A percentile compares a stretch with the other conserved stretches of the same genome.
Evolutionary conservation across 1,140 invertebrate species (phyloP).

Genomic region (Phenacoccus solenopsis): DNA sequence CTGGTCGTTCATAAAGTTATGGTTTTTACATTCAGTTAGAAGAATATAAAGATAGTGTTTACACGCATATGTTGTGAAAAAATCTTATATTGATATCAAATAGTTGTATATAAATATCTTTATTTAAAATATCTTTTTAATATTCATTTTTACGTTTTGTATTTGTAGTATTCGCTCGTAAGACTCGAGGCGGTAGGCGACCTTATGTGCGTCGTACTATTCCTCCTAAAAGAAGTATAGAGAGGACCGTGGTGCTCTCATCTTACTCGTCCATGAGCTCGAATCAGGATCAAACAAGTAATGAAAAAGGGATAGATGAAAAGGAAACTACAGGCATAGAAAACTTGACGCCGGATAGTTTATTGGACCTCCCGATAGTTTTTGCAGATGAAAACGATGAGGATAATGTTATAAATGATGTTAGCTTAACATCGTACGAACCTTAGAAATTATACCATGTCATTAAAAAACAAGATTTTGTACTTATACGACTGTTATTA

Average conservation of each 20-base stretch:
- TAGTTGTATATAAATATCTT: too few relatives aligned
- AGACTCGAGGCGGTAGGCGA: background rate
- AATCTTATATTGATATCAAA: too few relatives aligned
- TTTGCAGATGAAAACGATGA: conserved; percentile 9
- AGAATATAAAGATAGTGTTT: background rate
- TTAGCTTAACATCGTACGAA: background rate
- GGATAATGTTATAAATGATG: conserved; percentile 4
- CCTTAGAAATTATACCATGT: background rate
- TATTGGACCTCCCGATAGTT: conserved; percentile 5
- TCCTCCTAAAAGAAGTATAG: background rate
- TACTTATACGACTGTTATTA: background rate
- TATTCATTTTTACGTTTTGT: background rate
- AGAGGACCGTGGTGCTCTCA: background rate
- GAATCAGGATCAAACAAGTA: background rate
- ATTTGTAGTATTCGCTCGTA: background rate
- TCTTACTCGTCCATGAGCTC: background rate
- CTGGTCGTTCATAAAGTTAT: too few relatives aligned
- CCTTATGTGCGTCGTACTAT: background rate
- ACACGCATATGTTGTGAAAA: too few relatives aligned
- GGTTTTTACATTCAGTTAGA: too few relatives aligned
- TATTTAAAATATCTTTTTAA: background rate
- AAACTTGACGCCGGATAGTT: conserved; percentile 14
- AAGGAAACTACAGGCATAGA: background rate
- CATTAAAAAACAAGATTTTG: background rate
- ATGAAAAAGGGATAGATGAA: background rate